Percentiles rank a stretch among this genome's conserved stretches.
Conservation (phyloP, 2,888 invertebrate species). For the Cecidostiba fungosa region DNA sequence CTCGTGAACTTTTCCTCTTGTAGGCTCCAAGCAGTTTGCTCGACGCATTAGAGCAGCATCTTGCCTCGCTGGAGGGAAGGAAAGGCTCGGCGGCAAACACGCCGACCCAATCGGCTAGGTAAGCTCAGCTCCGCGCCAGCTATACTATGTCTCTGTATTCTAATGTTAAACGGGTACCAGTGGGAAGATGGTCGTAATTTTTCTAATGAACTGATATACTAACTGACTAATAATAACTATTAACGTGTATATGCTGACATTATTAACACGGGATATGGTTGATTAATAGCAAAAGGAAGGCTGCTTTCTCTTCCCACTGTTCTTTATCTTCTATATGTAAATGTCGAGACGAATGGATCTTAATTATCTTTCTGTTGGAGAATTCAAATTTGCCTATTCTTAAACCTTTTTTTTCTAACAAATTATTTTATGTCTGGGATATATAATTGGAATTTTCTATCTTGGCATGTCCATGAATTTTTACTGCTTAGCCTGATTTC, state of each 20-base stretch:
- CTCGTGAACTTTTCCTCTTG: constrained; percentile 36
- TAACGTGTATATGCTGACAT: constrained; percentile 11
- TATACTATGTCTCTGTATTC: constrained; percentile 58
- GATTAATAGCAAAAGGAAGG: constrained; percentile 24
- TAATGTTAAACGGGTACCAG: constrained; percentile 51
- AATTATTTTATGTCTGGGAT: constrained; percentile 57
- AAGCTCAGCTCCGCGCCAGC: constrained; percentile 66
- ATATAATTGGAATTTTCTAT: constrained; percentile 54
- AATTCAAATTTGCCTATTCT: constrained; percentile 37
- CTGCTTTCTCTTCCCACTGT: constrained; percentile 62
- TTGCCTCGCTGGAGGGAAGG: constrained; percentile 95
- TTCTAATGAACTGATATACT: background rate
- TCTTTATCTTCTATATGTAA: constrained; percentile 56
- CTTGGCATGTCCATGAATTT: constrained; percentile 59
- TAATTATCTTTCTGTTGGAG: constrained; percentile 51
- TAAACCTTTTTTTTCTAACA: constrained; percentile 53
- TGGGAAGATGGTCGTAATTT: constrained; percentile 55
- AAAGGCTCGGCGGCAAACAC: constrained; percentile 93
- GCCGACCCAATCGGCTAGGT: constrained; percentile 93
- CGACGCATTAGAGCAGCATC: constrained; percentile 98
- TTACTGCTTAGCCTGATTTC: constrained; percentile 26
- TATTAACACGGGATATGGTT: constrained; percentile 5
- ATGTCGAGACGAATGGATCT: constrained; percentile 61
- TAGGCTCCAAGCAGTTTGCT: constrained; percentile 96
- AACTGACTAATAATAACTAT: constrained; percentile 46